These are phyloP conservation scores for Calyptommatus sinebrachiatus DNA, from an alignment of 2,113 vertebrate species.

Conservation along the genomic window DNA sequence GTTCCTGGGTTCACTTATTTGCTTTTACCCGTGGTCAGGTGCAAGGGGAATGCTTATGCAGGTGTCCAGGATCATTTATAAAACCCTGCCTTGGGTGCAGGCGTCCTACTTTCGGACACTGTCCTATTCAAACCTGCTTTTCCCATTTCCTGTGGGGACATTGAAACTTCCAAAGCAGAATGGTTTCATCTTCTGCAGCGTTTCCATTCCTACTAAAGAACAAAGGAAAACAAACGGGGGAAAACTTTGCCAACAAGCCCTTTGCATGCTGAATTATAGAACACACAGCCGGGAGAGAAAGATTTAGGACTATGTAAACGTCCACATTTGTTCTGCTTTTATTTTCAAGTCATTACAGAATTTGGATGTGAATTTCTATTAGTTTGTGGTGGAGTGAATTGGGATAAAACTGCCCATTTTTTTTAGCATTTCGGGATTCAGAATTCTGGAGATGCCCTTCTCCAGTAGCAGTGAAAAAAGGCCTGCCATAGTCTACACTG, in stretches of 20 bases:
- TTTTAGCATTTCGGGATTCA: neutral
- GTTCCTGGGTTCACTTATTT: no score
- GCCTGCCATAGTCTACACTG: no score
- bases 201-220: neutral
- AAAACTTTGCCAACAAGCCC: neutral
- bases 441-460: no score
- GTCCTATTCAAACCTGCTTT: no score
- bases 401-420: neutral
- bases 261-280: neutral
- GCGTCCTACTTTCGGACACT: no score
- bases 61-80: no score
- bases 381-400: neutral
- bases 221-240: neutral
- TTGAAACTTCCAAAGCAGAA: neutral
- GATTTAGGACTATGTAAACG: slow-evolving; percentile 1
- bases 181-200: slow-evolving; percentile 14
- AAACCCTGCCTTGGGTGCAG: no score
- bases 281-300: neutral
- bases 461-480: no score
- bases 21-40: no score
- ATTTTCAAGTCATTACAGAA: slow-evolving; percentile 13
- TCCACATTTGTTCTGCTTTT: neutral
- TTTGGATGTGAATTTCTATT: neutral
- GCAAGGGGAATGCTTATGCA: no score
- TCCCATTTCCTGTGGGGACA: neutral